phyloP scores from a whole-genome alignment of 2,888 invertebrate species.

The Drepana falcataria region DNA sequence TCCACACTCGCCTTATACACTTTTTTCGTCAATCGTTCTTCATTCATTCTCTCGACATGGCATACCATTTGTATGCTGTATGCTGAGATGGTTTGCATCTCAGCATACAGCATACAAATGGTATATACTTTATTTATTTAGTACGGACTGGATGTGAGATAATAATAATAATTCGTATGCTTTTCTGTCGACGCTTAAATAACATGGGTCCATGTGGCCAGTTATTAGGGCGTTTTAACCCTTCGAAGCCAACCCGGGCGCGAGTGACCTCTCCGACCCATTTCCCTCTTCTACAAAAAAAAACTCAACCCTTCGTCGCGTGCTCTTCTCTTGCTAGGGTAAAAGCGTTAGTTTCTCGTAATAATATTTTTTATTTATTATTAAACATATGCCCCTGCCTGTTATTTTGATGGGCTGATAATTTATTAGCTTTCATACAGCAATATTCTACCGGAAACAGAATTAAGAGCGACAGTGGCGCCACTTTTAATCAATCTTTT shows the following conservation, averaged over 20 bases:
- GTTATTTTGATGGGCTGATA: conserved; percentile 47
- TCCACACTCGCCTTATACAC: too few species aligned
- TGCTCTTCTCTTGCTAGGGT: conserved; percentile 47
- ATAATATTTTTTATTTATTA: conserved; percentile 60
- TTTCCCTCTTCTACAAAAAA: conserved; percentile 56
- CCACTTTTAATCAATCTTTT: too few species aligned
- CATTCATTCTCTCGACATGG: too few species aligned
- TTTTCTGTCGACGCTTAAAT: conserved; percentile 1
- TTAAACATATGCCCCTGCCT: conserved; percentile 48
- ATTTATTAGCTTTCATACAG: conserved; percentile 36
- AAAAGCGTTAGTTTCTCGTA: conserved; percentile 56
- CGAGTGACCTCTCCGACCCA: conserved; percentile 62
- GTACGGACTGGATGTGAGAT: too few species aligned
- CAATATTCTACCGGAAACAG: too few species aligned
- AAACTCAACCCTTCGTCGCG: conserved; percentile 44
- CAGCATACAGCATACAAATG: too few species aligned
- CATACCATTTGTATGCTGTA: too few species aligned
- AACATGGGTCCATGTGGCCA: conserved; percentile 39
- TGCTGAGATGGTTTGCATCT: too few species aligned
- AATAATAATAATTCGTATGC: not conserved
- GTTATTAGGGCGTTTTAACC: conserved; percentile 69
- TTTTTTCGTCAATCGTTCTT: too few species aligned
- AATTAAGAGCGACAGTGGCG: too few species aligned
- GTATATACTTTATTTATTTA: too few species aligned
- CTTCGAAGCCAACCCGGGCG: conserved; percentile 44